These are phyloP conservation scores for Alectura lathami DNA, from an alignment of 2,113 vertebrate genomes.

Conservation along the genomic window DNA sequence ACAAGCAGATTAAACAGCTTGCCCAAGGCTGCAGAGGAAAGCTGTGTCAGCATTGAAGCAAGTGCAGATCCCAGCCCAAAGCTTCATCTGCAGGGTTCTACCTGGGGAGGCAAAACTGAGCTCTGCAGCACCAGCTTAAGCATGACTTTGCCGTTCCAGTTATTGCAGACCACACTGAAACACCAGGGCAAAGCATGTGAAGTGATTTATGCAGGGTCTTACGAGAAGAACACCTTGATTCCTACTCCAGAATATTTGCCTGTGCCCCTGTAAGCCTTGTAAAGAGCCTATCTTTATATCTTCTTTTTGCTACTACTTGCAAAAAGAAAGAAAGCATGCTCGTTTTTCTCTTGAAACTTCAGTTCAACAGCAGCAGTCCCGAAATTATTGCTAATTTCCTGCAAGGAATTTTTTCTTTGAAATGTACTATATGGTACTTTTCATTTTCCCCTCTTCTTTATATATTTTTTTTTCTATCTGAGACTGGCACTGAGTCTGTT, in stretches of 20 bases:
- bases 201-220: neutral
- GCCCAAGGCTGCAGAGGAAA: neutral
- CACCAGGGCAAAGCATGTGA: accelerated
- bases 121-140: accelerated
- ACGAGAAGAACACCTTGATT: neutral
- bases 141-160: accelerated
- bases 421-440: constrained; percentile 48
- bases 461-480: neutral
- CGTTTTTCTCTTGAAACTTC: constrained; percentile 61
- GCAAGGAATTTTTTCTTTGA: constrained; percentile 67
- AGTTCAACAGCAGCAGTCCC: constrained; percentile 23
- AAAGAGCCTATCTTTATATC: neutral
- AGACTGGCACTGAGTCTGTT: constrained; percentile 58
- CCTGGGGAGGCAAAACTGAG: neutral
- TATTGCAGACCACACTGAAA: neutral
- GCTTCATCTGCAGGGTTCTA: neutral
- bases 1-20: neutral
- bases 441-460: constrained; percentile 4
- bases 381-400: constrained; percentile 76
- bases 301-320: neutral
- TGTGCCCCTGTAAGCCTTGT: neutral
- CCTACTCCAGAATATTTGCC: constrained; percentile 5
- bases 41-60: neutral
- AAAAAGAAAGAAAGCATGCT: neutral
- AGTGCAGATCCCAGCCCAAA: neutral